Evolutionary conservation across 2,797 vertebrate species (phyloP).

Genomic region (Ctenosaura bakeri): DNA sequence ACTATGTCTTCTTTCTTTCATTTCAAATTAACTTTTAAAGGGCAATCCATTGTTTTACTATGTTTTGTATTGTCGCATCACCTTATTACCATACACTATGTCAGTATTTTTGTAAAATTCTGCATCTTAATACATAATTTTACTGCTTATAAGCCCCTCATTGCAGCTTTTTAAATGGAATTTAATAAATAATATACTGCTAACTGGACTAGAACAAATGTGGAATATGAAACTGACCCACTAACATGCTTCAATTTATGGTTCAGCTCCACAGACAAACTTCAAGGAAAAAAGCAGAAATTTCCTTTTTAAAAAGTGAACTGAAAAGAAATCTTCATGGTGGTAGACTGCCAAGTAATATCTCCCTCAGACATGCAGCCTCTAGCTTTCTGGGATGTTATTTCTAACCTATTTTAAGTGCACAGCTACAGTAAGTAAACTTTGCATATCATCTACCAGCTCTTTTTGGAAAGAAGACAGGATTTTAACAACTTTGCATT

Average conservation of each 20-base stretch:
- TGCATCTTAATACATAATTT: neutral
- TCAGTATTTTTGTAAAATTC: neutral
- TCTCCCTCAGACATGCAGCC: neutral
- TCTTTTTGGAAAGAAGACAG: neutral
- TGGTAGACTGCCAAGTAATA: neutral
- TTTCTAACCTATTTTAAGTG: neutral
- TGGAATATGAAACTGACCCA: neutral
- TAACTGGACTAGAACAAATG: neutral
- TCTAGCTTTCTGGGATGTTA: neutral
- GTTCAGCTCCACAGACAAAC: neutral
- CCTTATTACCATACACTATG: neutral
- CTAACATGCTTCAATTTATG: neutral
- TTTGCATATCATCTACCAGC: neutral
- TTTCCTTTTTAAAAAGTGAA: neutral
- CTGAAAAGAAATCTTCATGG: neutral
- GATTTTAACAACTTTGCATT: neutral
- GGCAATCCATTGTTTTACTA: no score
- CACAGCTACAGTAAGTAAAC: neutral
- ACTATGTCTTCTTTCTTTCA: no score
- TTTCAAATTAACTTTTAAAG: no score
- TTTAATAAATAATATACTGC: neutral
- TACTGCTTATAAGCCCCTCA: no score
- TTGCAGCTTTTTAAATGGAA: neutral
- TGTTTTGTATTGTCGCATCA: no score
- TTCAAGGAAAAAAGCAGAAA: neutral